Evolutionary conservation across 2,888 invertebrate genomes (phyloP).

Genomic region (Caenorhabditis sp.): DNA sequence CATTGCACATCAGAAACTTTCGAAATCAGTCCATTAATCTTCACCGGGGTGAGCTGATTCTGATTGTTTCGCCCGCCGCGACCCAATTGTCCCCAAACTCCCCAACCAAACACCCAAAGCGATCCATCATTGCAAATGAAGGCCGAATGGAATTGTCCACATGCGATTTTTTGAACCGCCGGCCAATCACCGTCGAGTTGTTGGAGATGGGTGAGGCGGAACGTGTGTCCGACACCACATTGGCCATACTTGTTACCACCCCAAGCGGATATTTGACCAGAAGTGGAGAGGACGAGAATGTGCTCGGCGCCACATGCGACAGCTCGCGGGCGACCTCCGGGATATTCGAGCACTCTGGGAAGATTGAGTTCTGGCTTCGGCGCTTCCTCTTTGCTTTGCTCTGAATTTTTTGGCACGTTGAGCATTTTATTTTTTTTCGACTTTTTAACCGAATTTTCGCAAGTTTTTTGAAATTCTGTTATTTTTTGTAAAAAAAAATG

Average conservation of each 20-base stretch:
- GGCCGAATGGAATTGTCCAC: conserved; percentile 66
- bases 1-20: conserved; percentile 39
- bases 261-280: conserved; percentile 57
- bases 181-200: conserved; percentile 55
- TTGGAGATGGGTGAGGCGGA: conserved; percentile 42
- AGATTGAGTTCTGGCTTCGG: conserved; percentile 19
- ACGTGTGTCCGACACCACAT: conserved; percentile 63
- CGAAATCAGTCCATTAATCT: conserved; percentile 34
- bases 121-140: conserved; percentile 51
- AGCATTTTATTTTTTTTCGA: no score
- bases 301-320: conserved; percentile 66
- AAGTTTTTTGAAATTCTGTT: no score
- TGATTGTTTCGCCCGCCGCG: conserved; percentile 27
- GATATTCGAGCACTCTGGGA: conserved; percentile 26
- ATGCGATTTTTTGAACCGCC: conserved; percentile 46
- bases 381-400: not conserved
- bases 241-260: conserved; percentile 65
- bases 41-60: conserved; percentile 27
- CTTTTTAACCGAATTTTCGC: no score
- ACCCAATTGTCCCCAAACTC: conserved; percentile 63
- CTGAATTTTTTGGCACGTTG: conserved; percentile 12
- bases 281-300: conserved; percentile 53
- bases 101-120: conserved; percentile 67
- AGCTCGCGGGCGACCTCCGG: conserved; percentile 44
- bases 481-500: no score